Evolutionary conservation across 37 sponge, comb jelly and placozoan species (phyloP).

Genomic region (Crambe crambe): DNA sequence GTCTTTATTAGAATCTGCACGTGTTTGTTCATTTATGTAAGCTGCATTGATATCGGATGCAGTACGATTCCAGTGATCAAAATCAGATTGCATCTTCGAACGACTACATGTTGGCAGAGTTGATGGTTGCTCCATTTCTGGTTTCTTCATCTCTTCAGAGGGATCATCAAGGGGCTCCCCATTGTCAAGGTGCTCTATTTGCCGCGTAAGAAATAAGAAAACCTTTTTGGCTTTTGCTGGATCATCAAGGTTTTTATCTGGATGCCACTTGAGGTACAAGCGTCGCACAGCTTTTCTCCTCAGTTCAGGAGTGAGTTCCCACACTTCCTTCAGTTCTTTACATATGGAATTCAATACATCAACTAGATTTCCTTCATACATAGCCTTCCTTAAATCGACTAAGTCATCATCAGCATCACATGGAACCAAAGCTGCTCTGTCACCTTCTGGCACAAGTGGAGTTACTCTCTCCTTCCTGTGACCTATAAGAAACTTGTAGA

Average conservation of each 20-base stretch:
- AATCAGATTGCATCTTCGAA: background rate
- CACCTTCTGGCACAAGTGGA: background rate
- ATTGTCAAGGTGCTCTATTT: constrained; percentile 14
- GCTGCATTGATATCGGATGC: background rate
- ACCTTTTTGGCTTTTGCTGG: constrained; percentile 22
- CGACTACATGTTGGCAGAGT: background rate
- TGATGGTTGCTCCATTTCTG: background rate
- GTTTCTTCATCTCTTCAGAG: background rate
- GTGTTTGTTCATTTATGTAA: background rate
- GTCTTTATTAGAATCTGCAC: background rate
- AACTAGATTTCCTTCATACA: background rate
- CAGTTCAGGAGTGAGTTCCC: constrained; percentile 22
- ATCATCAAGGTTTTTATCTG: constrained; percentile 55
- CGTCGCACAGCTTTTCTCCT: constrained; percentile 37
- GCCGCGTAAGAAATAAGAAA: constrained; percentile 32
- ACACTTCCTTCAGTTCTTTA: constrained; percentile 38
- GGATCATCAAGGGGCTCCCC: constrained; percentile 29
- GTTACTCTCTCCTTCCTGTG: background rate
- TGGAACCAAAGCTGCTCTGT: background rate
- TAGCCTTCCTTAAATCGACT: background rate
- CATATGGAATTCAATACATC: background rate
- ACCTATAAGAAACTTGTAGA: constrained; percentile 56
- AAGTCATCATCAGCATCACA: constrained; percentile 1
- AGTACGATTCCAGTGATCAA: background rate
- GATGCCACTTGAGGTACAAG: constrained; percentile 54